Evolutionary conservation across 2,888 invertebrate species (phyloP), one percentile per base, ranked within the genome.

Genomic region (Philopedon plagiatum): DNA sequence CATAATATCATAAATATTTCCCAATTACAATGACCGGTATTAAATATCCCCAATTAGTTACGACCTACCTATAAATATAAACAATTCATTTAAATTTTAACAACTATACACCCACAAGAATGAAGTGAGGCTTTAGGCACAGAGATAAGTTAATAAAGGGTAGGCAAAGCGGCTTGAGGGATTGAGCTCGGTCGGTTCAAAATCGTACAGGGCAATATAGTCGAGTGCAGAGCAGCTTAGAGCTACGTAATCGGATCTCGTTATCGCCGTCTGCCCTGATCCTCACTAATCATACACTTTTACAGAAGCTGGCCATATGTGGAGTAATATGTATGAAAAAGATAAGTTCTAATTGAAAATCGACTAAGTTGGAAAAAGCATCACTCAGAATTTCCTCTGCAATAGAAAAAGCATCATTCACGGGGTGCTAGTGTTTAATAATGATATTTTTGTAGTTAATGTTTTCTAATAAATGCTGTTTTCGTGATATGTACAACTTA

Each of bases 171-270:
- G 64, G 71, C 64, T 71, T 71, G 71, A 64, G 71, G 71, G 63
- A 64, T 64, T 54, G 54, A 39, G 44, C 15, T 23, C 64, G 56
- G 69, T 70, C 41, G 26, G 57, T 34, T 49, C 46, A n/a, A 58
- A 65, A 65, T 44, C 65, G 57, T 58, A 66, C 34, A 41, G 67
- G 39, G n/a, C 32, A 13, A 63, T 63, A 63, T 34, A 37, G 46
- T 15, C 29, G 67, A 67, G 34, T 29, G 19, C 46, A 58, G 58
- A 44, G 54, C 29, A 46, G 71, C 71, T 66, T 71, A 67, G 60
- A 61, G 62, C 57, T 61, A 37, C 64, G 71, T 75, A 75, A 75
- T 79, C 78, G 77, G 78, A 79, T 80, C 75, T 71, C 71, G 78
- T 78, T 78, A 78, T 78, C 77, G 75, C 72, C 68, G 75, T 51